Base-by-base conservation (phyloP, 2,888 invertebrate species). In the Synanthedon formicaeformis region DNA sequence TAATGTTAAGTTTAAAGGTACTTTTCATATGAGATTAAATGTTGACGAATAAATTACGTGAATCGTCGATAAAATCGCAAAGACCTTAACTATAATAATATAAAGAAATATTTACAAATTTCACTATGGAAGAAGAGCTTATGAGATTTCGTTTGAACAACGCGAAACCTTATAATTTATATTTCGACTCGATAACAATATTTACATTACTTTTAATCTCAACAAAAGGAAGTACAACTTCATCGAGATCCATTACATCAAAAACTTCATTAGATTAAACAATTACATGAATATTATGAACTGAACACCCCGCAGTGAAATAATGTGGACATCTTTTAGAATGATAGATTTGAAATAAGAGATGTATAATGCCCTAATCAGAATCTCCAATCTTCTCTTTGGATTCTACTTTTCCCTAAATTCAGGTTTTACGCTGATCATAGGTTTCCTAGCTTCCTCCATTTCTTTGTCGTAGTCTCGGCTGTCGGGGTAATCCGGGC, bases 381-480 rank as follows among this genome's bases (percentile, higher is more conserved):
- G 18, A 12, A 49, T 10, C 16, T 18, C 49, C 12, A 18, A 49
- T 49, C 49, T 18, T 49, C 16, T 75, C 71, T 73, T 71, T 73
- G 73, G 73, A 66, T 73, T 60, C 71, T 79, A 85, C 66, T 87
- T 87, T 65, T 88, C 88, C 71, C 88, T 78, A 66, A 88, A 88
- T 71, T 88, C 88, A 56, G 88, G 88, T 75, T 87, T 88, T 67
- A 88, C 88, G 73, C 87, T 88, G 75, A 88, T 88, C 62, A 88
- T 79, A 59, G 88, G 88, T 77, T 88, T 88, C 64, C 85, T 78
- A 60, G 75, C 69, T 66, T 81, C 82, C 57, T 80, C 80, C 63
- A 63, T 69, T 60, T 77, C 74, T 69, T 72, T 79, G 53, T 81
- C 79, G 69, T 73, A 70, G 45, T 82, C 73, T 63, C 70, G 71